Conservation (phyloP, 2,888 invertebrate genomes). For the Lepidonotus clava region DNA sequence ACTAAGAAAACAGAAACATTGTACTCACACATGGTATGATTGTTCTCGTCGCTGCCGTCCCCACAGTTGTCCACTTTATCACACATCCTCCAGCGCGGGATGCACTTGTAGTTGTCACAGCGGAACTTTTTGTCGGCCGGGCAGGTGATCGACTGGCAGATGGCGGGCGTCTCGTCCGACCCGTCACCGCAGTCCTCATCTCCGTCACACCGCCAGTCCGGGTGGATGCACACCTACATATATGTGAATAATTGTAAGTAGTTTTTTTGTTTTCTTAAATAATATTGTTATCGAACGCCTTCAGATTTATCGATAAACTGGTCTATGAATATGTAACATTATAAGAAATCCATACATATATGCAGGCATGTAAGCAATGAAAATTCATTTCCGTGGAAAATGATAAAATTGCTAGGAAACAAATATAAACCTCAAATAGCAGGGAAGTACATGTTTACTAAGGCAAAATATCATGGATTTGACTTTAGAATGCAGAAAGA, state of each 20-base stretch:
- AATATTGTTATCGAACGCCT: too few relatives aligned
- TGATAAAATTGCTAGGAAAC: too few relatives aligned
- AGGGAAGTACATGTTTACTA: too few relatives aligned
- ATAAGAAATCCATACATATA: too few relatives aligned
- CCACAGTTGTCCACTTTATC: conserved; percentile 89
- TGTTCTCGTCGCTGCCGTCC: conserved; percentile 83
- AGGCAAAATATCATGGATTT: too few relatives aligned
- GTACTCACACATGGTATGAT: conserved; percentile 71
- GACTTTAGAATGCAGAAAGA: too few relatives aligned
- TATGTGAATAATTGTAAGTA: not conserved
- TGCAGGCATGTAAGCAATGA: too few relatives aligned
- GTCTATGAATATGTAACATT: too few relatives aligned
- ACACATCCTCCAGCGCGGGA: conserved; percentile 84
- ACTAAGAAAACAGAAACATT: not conserved
- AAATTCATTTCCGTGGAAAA: too few relatives aligned
- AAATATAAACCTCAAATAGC: too few relatives aligned
- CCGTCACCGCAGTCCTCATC: conserved; percentile 78
- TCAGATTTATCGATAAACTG: too few relatives aligned
- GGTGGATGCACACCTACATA: conserved; percentile 85
- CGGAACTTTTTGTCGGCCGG: conserved; percentile 69
- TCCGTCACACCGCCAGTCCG: conserved; percentile 76
- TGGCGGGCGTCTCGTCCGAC: conserved; percentile 75
- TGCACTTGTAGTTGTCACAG: conserved; percentile 76
- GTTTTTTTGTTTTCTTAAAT: too few relatives aligned
- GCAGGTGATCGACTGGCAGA: conserved; percentile 73